Conservation (phyloP, 2,113 vertebrate genomes). For the Taxidea taxus region DNA sequence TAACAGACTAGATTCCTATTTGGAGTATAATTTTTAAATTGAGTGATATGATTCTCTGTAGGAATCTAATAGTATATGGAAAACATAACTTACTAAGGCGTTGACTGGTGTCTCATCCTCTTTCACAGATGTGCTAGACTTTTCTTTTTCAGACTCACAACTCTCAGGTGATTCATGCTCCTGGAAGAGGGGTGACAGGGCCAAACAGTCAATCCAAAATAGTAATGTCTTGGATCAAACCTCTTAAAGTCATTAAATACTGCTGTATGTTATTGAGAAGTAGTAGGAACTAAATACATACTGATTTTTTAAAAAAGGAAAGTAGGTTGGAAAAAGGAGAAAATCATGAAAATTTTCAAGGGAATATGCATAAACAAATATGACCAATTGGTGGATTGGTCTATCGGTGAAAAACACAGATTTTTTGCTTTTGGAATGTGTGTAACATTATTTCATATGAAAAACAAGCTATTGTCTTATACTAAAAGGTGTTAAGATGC, state of each 20-base stretch:
- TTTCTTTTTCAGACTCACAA: not conserved
- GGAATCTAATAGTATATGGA: not conserved
- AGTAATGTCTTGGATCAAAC: not conserved
- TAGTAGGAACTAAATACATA: not conserved
- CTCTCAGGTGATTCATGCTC: constrained; percentile 37
- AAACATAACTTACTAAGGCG: constrained; percentile 47
- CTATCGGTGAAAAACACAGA: not conserved
- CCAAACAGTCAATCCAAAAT: not conserved
- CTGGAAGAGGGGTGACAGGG: constrained; percentile 12
- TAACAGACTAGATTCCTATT: not conserved
- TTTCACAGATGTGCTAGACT: not conserved
- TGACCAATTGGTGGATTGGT: not conserved
- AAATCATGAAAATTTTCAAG: constrained; percentile 24
- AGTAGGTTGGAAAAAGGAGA: not conserved
- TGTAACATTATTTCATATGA: not conserved
- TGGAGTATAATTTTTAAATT: constrained; percentile 5
- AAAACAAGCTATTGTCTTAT: not conserved
- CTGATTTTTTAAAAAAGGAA: not conserved
- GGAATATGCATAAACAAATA: constrained; percentile 1
- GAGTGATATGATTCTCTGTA: not conserved
- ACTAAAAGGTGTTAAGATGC: constrained; percentile 4
- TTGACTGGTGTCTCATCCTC: not conserved
- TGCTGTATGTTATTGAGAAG: constrained; percentile 30
- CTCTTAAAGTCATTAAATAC: not conserved
- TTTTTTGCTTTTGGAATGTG: constrained; percentile 19